phyloP scores from a whole-genome alignment of 1,140 invertebrate genomes.

The Bombyx mandarina region DNA sequence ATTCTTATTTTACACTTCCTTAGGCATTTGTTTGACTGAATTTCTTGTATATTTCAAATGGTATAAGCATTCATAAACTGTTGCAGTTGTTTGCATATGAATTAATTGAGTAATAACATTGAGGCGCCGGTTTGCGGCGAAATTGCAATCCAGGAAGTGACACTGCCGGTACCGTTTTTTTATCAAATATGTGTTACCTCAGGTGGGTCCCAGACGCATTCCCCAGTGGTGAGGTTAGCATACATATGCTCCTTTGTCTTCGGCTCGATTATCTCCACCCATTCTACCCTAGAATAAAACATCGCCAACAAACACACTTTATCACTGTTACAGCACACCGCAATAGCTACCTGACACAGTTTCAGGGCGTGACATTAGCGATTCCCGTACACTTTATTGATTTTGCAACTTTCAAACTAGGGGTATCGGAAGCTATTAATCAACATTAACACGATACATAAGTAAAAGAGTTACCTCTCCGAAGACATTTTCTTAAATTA shows the following conservation, averaged over 20 bases:
- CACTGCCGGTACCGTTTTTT: not conserved
- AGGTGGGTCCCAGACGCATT: constrained; percentile 98
- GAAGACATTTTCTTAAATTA: constrained; percentile 51
- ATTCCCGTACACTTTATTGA: constrained; percentile 69
- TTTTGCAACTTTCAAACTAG: constrained; percentile 63
- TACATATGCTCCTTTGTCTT: constrained; percentile 98
- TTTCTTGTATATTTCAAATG: too few species aligned
- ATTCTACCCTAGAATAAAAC: constrained; percentile 86
- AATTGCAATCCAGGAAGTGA: not conserved
- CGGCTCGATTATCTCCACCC: constrained; percentile 99
- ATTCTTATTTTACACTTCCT: too few species aligned
- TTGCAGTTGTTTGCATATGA: too few species aligned
- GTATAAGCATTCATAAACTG: too few species aligned
- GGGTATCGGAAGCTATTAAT: constrained; percentile 45
- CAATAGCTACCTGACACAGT: constrained; percentile 39
- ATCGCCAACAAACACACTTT: constrained; percentile 32
- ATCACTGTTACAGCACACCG: constrained; percentile 25
- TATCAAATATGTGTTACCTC: constrained; percentile 59
- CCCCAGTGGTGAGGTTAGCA: constrained; percentile 97
- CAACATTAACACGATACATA: constrained; percentile 20
- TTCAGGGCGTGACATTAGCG: constrained; percentile 68
- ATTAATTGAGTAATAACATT: too few species aligned
- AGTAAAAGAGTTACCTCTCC: constrained; percentile 48
- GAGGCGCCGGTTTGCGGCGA: too few species aligned
- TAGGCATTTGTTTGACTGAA: too few species aligned